Percentiles rank a stretch among this genome's conserved stretches.
phyloP scores from a whole-genome alignment of 2,888 invertebrate genomes.

The Phragmatobia fuliginosa region DNA sequence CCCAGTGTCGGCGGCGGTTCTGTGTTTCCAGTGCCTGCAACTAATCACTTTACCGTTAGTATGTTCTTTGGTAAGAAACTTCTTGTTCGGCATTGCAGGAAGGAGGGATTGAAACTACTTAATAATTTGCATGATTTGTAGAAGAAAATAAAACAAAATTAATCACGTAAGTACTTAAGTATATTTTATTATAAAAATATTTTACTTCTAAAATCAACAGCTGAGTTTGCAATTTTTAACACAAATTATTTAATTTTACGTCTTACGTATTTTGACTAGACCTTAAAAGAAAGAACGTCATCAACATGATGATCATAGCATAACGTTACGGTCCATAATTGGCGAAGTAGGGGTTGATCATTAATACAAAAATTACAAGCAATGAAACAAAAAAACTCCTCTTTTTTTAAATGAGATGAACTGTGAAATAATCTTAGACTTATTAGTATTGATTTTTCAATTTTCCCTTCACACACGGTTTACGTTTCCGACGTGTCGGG shows the following conservation, averaged over 20 bases:
- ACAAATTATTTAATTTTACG: neutral
- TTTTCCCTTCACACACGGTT: constrained; percentile 13
- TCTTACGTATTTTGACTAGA: constrained; percentile 6
- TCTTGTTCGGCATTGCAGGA: constrained; percentile 10
- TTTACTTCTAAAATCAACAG: neutral
- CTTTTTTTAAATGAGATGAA: too few species aligned
- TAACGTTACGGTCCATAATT: neutral
- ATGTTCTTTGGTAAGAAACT: constrained; percentile 23
- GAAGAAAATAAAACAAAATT: constrained; percentile 13
- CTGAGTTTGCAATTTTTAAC: neutral
- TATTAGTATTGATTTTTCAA: constrained; percentile 8
- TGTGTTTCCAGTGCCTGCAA: constrained; percentile 72
- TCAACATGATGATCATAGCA: neutral
- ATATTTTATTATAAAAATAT: neutral
- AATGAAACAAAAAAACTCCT: too few species aligned
- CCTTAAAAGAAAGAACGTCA: neutral
- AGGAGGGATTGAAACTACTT: neutral
- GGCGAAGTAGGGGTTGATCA: too few species aligned
- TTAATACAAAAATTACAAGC: too few species aligned
- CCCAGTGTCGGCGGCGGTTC: constrained; percentile 78
- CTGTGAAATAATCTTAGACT: too few species aligned
- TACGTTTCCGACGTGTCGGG: constrained; percentile 14
- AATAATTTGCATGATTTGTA: neutral
- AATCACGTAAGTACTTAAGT: neutral
- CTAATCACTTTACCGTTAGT: constrained; percentile 65